phyloP scores from a whole-genome alignment of 2,113 vertebrate species.

The Oncorhynchus tshawytscha region DNA sequence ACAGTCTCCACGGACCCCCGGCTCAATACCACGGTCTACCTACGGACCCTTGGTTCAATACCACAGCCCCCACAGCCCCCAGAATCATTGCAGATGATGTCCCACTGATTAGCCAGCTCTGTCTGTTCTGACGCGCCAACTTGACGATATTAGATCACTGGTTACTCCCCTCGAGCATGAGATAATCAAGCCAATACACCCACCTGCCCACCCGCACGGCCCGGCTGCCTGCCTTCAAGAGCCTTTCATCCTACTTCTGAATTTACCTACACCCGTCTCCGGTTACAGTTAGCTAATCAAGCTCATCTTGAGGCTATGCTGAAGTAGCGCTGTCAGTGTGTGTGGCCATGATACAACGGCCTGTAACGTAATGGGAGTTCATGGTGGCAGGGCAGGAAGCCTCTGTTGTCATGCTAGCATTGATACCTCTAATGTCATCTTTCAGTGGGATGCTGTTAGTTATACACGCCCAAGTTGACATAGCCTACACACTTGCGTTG shows the following conservation, averaged over 20 bases:
- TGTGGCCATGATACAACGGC: constrained; percentile 65
- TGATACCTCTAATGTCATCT: constrained; percentile 19
- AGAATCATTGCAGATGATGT: too few species aligned
- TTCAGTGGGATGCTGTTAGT: constrained; percentile 32
- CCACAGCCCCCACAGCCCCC: too few species aligned
- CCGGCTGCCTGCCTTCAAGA: constrained; percentile 38
- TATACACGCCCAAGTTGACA: constrained; percentile 19
- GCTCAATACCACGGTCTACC: too few species aligned
- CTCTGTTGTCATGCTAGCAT: neutral
- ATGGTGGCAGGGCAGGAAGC: too few species aligned
- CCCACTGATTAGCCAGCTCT: too few species aligned
- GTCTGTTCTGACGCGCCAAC: too few species aligned
- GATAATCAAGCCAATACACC: too few species aligned
- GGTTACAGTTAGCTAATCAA: constrained; percentile 7
- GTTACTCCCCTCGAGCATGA: too few species aligned
- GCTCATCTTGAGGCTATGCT: constrained; percentile 15
- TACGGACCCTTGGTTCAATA: too few species aligned
- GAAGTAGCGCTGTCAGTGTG: constrained; percentile 38
- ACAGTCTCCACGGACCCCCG: too few species aligned
- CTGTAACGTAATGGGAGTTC: constrained; percentile 52
- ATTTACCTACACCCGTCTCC: constrained; percentile 7
- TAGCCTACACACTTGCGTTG: neutral
- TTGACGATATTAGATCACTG: too few species aligned
- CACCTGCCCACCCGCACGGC: too few species aligned
- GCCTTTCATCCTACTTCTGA: constrained; percentile 9